Evolutionary conservation across 2,113 vertebrate genomes (phyloP), one percentile per base, ranked within the genome.

Genomic region (Atherinomorus stipes): DNA sequence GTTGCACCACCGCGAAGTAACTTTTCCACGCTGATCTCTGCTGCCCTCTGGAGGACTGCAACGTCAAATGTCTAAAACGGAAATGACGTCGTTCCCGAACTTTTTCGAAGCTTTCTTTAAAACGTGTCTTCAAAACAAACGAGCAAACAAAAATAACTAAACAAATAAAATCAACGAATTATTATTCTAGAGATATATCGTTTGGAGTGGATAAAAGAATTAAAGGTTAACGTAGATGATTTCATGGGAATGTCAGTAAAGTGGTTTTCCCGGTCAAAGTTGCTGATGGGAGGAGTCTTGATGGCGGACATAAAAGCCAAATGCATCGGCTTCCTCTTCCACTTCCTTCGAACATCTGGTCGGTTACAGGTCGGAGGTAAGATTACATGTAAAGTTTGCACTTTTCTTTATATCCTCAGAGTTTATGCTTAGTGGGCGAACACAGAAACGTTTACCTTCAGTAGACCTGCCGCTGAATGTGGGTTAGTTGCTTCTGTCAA

Each of bases 261-360:
- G 5, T 21, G 1, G 11, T 38, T 34, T 34, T 42, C 37, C 25
- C n/a, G 37, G 37, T 7, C 7, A 28, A 61, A 1, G 23, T 53
- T 31, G 11, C 1, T 9, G 11, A 49, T 73, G 68, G 85, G 85
- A 47, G 87, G 86, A 71, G 77, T 18, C 38, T 0, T 49, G 2
- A 10, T 9, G 6, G n/a, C 8, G 7, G 62, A 50, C 0, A 88
- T 89, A 90, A 83, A 89, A 64, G 0, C 0, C n/a, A 10, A 40
- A 28, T 10, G 45, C 53, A 38, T 69, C 72, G 0, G 0, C 0
- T 25, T 0, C 3, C 1, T 51, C 53, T 28, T 57, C 37, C 85
- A 71, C 42, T 90, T 85, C 58, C 71, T 84, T 1, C 61, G 34
- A 1, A 1, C 3, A 0, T 23, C 25, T 38, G 11, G 0, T 0